Conservation (phyloP, 2,113 vertebrate genomes). For the Dunckerocampus dactyliophorus region DNA sequence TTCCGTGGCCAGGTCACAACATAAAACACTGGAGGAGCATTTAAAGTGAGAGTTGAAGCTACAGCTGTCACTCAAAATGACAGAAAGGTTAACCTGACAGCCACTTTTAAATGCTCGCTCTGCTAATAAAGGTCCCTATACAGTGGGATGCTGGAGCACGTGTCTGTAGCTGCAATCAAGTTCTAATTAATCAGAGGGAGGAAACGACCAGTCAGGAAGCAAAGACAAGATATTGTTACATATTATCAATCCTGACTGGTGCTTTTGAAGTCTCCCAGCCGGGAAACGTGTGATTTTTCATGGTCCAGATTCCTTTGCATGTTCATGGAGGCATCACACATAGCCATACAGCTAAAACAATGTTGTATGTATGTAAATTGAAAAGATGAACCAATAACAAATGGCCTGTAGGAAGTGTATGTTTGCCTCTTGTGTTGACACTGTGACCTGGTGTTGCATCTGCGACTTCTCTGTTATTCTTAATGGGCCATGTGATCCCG, state of each 20-base stretch:
- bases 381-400: neutral
- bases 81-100: conserved; percentile 25
- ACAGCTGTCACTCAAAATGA: conserved; percentile 62
- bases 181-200: conserved; percentile 55
- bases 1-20: conserved; percentile 47
- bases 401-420: neutral
- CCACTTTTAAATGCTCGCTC: conserved; percentile 33
- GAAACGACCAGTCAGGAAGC: conserved; percentile 38
- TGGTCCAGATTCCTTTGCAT: conserved; percentile 12
- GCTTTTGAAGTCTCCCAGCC: conserved; percentile 51
- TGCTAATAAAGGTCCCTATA: conserved; percentile 31
- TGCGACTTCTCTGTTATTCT: conserved; percentile 18
- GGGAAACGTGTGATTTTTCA: conserved; percentile 51
- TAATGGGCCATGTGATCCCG: conserved; percentile 41
- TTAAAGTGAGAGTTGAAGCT: conserved; percentile 45
- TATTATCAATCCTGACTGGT: conserved; percentile 46
- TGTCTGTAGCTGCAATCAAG: conserved; percentile 53
- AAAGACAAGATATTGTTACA: conserved; percentile 67
- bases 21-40: conserved; percentile 51
- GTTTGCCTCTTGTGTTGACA: conserved; percentile 14
- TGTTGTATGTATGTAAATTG: neutral
- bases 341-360: conserved; percentile 4
- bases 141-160: conserved; percentile 4
- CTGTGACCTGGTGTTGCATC: conserved; percentile 23
- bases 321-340: conserved; percentile 3